These are phyloP conservation scores for Agrilus biguttatus DNA, from an alignment of 2,888 invertebrate genomes.

Conservation along the genomic window DNA sequence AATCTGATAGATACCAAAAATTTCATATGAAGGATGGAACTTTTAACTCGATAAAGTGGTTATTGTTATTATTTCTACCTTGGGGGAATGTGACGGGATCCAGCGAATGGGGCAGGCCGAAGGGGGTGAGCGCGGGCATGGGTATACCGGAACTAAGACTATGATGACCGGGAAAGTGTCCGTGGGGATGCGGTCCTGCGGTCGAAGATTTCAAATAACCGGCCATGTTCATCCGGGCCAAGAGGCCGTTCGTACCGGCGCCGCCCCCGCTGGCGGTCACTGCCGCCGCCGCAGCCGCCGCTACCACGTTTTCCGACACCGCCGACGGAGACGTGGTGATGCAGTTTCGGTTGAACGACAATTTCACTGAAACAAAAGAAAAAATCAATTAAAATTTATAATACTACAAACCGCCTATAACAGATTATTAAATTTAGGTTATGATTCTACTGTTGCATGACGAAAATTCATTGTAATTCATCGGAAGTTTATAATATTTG, in stretches of 20 bases:
- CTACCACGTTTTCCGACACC: slow-evolving; percentile 7
- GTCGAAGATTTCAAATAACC: slow-evolving; percentile 22
- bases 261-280: slow-evolving; percentile 10
- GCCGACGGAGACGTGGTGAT: slow-evolving; percentile 11
- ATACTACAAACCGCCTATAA: too few species aligned
- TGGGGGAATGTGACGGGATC: slow-evolving; percentile 26
- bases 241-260: slow-evolving; percentile 12
- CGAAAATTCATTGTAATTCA: too few species aligned
- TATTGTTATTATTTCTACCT: slow-evolving; percentile 22
- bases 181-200: slow-evolving; percentile 19
- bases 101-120: slow-evolving; percentile 24
- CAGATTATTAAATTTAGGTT: too few species aligned
- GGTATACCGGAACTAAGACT: slow-evolving; percentile 19
- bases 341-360: slow-evolving; percentile 8
- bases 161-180: slow-evolving; percentile 19
- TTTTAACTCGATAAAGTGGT: too few species aligned
- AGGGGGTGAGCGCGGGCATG: slow-evolving; percentile 22
- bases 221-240: slow-evolving; percentile 24
- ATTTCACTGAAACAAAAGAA: slow-evolving; percentile 18
- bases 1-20: too few species aligned
- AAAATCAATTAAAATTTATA: neutral
- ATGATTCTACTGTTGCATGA: too few species aligned
- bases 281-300: slow-evolving; percentile 7
- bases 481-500: too few species aligned
- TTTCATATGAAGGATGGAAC: too few species aligned